Base-by-base conservation (phyloP, 1,140 invertebrate species). In the Drosophila rhopaloa region DNA sequence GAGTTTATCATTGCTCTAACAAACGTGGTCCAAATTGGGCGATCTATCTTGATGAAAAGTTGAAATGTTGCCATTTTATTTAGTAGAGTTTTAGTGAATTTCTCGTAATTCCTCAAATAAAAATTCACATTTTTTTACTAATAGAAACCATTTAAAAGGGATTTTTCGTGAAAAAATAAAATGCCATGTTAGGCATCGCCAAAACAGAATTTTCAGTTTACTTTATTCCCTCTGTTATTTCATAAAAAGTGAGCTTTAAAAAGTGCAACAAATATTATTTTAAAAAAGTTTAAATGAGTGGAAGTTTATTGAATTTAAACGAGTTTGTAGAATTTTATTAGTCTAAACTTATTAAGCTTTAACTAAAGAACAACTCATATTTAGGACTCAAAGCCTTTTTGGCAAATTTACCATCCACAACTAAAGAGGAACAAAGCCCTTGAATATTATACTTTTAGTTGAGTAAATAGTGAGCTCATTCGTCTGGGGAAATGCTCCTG, bases 391-490 rank as follows among this genome's bases (percentile, higher is more conserved):
- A 8, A 4, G 50, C 1, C 7, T 5, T 11, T 14, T 35, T 8
- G 7, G 11, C 6, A 37, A 14, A 14, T 35, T 9, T 13, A 29
- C 29, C 6, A 51, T 13, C 29, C 47, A 24, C 38, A 44, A 14
- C 14, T 44, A 29, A 32, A 37, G 24, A 37, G 27, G n/a, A 68
- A 53, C 38, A 51, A 46, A 35, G 60, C 13, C 54, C 60, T 62
- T 63, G 62, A 58, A n/a, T 35, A 14, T 13, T 19, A 38, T n/a
- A 24, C 27, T 58, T 72, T 65, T 29, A 53, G 65, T n/a, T 46
- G 19, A 13, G 65, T 35, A 58, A 71, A 71, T 48, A 71, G 71
- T 44, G 29, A 71, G 53, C 53, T 27, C 68, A 38, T 48, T 71
- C 38, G 44, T 50, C 65, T 19, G n/a, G 37, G 16, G 19, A 40